Evolutionary conservation across 2,888 invertebrate genomes (phyloP).

Genomic region (Euzetes globulus): DNA sequence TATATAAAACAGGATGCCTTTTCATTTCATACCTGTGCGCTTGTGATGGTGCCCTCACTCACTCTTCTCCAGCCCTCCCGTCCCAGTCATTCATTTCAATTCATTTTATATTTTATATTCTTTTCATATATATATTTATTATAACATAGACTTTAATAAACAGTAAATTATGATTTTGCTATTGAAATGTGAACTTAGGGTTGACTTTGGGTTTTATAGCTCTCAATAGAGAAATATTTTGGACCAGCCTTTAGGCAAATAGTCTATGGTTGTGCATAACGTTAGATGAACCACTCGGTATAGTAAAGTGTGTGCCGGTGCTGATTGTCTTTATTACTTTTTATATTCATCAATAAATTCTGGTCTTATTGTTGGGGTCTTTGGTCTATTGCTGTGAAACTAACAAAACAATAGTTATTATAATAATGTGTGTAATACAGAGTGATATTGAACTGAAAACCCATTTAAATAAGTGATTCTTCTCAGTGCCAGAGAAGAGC

Average conservation of each 20-base stretch:
- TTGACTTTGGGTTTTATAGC: not conserved
- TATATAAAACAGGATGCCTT: slow-evolving; percentile 9
- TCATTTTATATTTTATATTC: not conserved
- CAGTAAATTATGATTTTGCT: not conserved
- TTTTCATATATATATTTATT: not conserved
- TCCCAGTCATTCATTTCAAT: not conserved
- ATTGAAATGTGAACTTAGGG: not conserved
- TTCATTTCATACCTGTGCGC: slow-evolving; percentile 5
- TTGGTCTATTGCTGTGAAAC: not conserved
- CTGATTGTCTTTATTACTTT: too few relatives aligned
- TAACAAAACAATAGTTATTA: slow-evolving; percentile 2
- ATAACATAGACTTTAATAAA: not conserved
- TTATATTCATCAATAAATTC: too few relatives aligned
- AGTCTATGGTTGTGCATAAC: too few relatives aligned
- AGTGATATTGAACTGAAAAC: not conserved
- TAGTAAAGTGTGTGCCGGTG: too few relatives aligned
- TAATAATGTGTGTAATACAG: not conserved
- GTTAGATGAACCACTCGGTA: too few relatives aligned
- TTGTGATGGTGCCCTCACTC: not conserved
- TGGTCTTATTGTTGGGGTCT: too few relatives aligned
- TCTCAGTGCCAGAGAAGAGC: too few relatives aligned
- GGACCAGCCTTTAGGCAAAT: too few relatives aligned
- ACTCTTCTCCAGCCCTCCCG: not conserved
- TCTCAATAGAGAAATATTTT: not conserved
- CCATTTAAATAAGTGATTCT: not conserved